Conservation (phyloP, 2,113 vertebrate species). For the Etia nguti region DNA sequence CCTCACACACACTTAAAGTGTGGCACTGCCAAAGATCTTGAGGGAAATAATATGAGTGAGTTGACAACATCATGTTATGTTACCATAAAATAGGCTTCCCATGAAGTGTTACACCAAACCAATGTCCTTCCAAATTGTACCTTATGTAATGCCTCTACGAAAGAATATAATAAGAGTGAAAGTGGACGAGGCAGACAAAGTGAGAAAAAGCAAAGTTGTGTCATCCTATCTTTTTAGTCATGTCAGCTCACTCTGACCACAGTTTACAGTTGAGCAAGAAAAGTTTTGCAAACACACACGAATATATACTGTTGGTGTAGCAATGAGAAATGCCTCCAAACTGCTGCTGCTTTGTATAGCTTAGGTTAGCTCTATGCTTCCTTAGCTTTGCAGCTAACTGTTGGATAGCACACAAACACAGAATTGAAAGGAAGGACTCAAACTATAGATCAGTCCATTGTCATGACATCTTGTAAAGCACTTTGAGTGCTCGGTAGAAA, state of each 20-base stretch:
- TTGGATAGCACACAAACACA: not conserved
- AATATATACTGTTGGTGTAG: not conserved
- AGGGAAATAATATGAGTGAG: not conserved
- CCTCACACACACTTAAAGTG: not conserved
- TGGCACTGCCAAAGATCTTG: not conserved
- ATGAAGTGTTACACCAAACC: not conserved
- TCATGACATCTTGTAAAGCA: not conserved
- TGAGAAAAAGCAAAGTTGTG: not conserved
- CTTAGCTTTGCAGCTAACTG: not conserved
- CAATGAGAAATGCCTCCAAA: not conserved
- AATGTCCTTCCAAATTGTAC: not conserved
- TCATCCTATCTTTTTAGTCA: not conserved
- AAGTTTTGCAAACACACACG: not conserved
- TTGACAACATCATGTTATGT: not conserved
- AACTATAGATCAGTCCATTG: not conserved
- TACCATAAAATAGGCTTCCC: not conserved
- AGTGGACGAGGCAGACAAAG: not conserved
- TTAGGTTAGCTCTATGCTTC: not conserved
- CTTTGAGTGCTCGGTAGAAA: not conserved
- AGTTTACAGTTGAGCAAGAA: not conserved
- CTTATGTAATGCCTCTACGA: not conserved
- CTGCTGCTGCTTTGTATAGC: not conserved
- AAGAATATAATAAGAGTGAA: not conserved
- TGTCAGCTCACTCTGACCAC: not conserved
- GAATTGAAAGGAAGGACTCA: not conserved